Evolutionary conservation across 2,797 vertebrate genomes (phyloP), one percentile per base, ranked within the genome.

Genomic region (Eleutherodactylus coqui): DNA sequence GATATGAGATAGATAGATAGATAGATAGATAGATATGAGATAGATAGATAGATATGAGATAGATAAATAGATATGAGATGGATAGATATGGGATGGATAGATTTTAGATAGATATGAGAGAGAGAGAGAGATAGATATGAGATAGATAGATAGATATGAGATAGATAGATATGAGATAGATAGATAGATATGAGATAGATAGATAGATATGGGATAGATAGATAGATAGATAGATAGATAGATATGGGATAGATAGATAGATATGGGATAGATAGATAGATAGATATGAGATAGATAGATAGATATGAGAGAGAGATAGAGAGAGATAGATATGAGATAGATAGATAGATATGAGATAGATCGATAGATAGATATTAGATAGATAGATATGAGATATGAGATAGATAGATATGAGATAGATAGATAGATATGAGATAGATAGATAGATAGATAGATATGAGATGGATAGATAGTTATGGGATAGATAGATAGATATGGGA

Each of bases 171-270:
- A 53, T n/a, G n/a, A n/a, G 51, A 53, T 62, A 29, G 27, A 29
- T 62, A 32, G 58, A 32, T 62, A 21, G 14, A 6, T 1, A 32
- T n/a, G n/a, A n/a, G 4, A 64, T 17, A 17, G 32, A 36, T 36
- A 69, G 17, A 36, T 36, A 10, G 34, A 38, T 36, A 38, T n/a
- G n/a, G n/a, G 64, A 60, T 60, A 60, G 58, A 27, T 60, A 58
- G 55, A 58, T 58, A 58, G 53, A 58, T 60, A 60, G 55, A 60
- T 60, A 60, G 55, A 60, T 60, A 60, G 55, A 55, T n/a, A 53
- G 17, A 24, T 53, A 53, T n/a, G n/a, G n/a, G n/a, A n/a, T n/a
- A n/a, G 0, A 45, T 45, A 45, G 43, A n/a, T n/a, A n/a, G n/a
- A n/a, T n/a, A n/a, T n/a, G n/a, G n/a, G n/a, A n/a, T n/a, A n/a